Base-by-base conservation (phyloP, 1,140 invertebrate species). In the Diorhabda sublineata region DNA sequence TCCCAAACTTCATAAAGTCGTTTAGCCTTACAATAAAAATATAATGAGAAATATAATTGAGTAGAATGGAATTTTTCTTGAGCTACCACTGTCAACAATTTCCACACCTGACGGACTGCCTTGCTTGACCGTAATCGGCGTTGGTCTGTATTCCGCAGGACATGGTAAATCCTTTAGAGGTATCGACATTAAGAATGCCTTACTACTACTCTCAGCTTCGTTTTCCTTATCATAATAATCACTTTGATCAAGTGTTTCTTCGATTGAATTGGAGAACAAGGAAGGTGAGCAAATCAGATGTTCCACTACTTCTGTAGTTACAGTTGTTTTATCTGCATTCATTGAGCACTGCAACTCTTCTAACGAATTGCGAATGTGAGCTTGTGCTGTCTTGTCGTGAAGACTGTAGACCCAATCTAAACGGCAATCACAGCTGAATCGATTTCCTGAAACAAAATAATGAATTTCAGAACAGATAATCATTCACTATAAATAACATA, bases 351-450 rank as follows among this genome's bases (percentile, higher is more conserved):
- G 65, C 43, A 67, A 43, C 45, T 58, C 58, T 45, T 66, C 65
- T 11, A 67, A 9, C 4, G 58, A 67, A 26, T 67, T 43, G 5
- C 44, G n/a, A 9, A 67, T 45, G 57, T 44, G 11, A 4, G 58
- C 42, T 56, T 67, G 65, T 2, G 65, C 3, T 42, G 65, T 66
- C 57, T 66, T 66, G 8, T 59, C n/a, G 58, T 60, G 58, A 0
- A 67, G 58, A 4, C 8, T 41, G 58, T 60, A 67, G 5, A 67
- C 58, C 58, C 65, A 67, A 0, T 61, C 43, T 9, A 67, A 58
- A 41, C 65, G 58, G 57, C 65, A 60, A 42, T 67, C 58, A 26
- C 58, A 67, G 45, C 65, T 67, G 44, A 67, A 67, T 45, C 57
- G 11, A 47, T 67, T 67, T 11, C 65, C 65, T 67, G 58, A 42